phyloP scores from a whole-genome alignment of 2,888 invertebrate species.

The Leptopterna dolabrata region DNA sequence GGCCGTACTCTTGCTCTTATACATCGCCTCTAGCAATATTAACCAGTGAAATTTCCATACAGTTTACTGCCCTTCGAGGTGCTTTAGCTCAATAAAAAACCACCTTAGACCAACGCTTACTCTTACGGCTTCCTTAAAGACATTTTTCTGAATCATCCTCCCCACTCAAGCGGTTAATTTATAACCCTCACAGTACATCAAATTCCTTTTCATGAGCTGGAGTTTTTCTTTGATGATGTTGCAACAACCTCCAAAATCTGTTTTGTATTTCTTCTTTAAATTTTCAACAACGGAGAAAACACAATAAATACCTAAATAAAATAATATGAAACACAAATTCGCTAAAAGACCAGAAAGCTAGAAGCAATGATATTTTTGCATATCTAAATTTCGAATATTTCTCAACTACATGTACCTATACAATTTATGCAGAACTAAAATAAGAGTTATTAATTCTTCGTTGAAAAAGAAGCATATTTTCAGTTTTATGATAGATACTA shows the following conservation, averaged over 20 bases:
- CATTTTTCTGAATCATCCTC: too few relatives aligned
- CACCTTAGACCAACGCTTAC: background rate
- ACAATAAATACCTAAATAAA: background rate
- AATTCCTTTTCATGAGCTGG: background rate
- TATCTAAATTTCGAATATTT: too few relatives aligned
- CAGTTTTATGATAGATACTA: too few relatives aligned
- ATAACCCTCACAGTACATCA: background rate
- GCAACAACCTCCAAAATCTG: background rate
- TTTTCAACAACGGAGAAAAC: background rate
- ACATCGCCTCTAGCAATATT: background rate
- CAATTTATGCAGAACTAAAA: too few relatives aligned
- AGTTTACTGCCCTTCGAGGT: background rate
- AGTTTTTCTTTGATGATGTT: conserved; percentile 2
- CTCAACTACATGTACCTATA: too few relatives aligned
- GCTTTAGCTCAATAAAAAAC: background rate
- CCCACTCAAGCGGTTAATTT: background rate
- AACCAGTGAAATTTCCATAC: conserved; percentile 16
- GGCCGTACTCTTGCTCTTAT: background rate
- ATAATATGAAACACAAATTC: too few relatives aligned
- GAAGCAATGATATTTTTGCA: too few relatives aligned
- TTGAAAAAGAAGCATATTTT: too few relatives aligned
- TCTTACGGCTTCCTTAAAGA: too few relatives aligned
- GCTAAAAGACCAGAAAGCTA: too few relatives aligned
- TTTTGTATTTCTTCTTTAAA: background rate
- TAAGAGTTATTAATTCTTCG: too few relatives aligned